These are phyloP conservation scores for Cardiocondyla obscurior DNA, from an alignment of 1,140 invertebrate species.

Conservation along the genomic window DNA sequence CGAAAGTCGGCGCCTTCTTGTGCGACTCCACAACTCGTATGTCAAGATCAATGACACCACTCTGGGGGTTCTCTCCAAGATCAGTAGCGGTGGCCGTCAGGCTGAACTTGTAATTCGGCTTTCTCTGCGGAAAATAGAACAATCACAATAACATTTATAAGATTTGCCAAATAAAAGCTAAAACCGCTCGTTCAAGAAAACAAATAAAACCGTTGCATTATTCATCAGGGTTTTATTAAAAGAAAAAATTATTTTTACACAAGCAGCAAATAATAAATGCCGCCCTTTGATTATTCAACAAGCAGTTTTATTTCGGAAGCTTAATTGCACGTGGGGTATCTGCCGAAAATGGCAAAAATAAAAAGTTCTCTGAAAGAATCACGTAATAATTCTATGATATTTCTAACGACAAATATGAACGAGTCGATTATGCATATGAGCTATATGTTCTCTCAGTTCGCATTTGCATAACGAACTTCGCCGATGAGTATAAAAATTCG, in stretches of 20 bases:
- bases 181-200: background rate
- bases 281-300: background rate
- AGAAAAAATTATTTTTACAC: background rate
- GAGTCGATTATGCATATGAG: too few relatives aligned
- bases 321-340: background rate
- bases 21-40: slow-evolving; percentile 94
- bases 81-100: slow-evolving; percentile 91
- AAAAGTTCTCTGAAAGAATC: too few relatives aligned
- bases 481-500: background rate
- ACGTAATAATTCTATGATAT: too few relatives aligned
- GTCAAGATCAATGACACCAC: slow-evolving; percentile 89
- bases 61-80: slow-evolving; percentile 86
- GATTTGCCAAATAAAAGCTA: slow-evolving; percentile 1
- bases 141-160: slow-evolving; percentile 13
- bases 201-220: background rate
- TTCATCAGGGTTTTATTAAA: background rate
- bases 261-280: background rate
- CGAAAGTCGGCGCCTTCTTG: slow-evolving; percentile 92
- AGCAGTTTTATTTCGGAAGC: background rate
- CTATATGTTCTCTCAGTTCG: too few relatives aligned
- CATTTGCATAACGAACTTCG: background rate
- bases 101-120: slow-evolving; percentile 88
- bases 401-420: too few relatives aligned
- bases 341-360: background rate
- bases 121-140: slow-evolving; percentile 83